A percentile compares a stretch with the other conserved stretches of the same genome.
Conservation (phyloP, 2,113 vertebrate genomes). For the Talpa occidentalis region DNA sequence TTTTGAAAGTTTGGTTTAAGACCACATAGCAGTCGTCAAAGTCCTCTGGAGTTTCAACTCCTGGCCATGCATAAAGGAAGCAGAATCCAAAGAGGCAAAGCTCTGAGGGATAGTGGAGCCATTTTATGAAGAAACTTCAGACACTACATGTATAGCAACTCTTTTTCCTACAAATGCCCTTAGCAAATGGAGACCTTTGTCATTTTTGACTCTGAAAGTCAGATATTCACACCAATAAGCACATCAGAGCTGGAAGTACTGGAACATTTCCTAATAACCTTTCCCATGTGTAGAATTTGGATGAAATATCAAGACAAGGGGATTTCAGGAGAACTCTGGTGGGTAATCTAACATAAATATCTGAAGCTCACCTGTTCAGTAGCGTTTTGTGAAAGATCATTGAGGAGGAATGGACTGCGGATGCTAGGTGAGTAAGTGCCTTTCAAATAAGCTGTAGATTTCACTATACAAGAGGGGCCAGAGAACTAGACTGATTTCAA, state of each 20-base stretch:
- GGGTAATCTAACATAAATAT: neutral
- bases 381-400: neutral
- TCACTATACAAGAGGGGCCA: neutral
- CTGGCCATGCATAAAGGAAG: neutral
- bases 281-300: neutral
- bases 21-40: neutral
- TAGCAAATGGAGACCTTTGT: neutral
- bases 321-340: neutral
- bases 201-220: neutral
- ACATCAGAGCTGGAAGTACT: neutral
- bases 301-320: neutral
- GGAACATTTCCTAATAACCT: neutral
- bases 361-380: neutral
- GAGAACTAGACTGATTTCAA: neutral
- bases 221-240: neutral
- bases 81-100: neutral
- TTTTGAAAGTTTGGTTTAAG: constrained; percentile 14
- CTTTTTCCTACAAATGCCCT: constrained; percentile 22
- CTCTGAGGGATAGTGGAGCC: neutral
- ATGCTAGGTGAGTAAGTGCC: neutral
- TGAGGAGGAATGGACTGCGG: neutral
- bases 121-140: constrained; percentile 12
- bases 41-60: neutral
- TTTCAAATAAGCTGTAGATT: neutral
- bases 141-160: neutral